phyloP scores from a whole-genome alignment of 2,797 vertebrate species.

The Brachyrhaphis roseni region DNA sequence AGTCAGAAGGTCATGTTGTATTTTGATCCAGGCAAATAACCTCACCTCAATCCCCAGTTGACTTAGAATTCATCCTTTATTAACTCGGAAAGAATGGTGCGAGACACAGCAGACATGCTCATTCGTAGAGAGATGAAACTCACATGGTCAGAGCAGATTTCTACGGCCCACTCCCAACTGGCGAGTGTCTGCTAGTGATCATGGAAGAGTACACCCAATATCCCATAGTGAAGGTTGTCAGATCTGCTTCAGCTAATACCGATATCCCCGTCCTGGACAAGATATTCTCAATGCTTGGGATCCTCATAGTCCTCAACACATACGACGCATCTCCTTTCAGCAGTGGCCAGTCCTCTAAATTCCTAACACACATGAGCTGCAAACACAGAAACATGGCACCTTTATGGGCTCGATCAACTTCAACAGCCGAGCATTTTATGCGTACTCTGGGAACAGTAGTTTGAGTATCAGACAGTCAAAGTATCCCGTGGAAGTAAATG shows the following conservation, averaged over 20 bases:
- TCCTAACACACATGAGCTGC: not conserved
- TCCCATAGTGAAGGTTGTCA: not conserved
- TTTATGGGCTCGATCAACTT: not conserved
- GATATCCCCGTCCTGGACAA: no score
- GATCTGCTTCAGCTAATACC: not conserved
- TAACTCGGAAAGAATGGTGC: constrained; percentile 7
- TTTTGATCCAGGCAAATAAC: constrained; percentile 26
- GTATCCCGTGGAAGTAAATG: not conserved
- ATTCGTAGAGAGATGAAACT: constrained; percentile 38
- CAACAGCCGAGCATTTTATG: not conserved
- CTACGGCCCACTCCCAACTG: not conserved
- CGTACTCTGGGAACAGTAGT: not conserved
- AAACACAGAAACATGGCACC: not conserved
- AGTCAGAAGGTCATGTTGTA: constrained; percentile 32
- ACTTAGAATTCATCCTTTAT: constrained; percentile 28
- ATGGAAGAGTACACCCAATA: not conserved
- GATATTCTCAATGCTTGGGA: no score
- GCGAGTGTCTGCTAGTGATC: not conserved
- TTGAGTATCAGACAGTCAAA: not conserved
- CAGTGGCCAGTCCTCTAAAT: not conserved
- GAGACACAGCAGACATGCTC: not conserved
- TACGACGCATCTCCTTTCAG: not conserved
- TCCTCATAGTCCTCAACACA: no score
- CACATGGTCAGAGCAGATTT: constrained; percentile 11
- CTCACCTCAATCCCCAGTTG: constrained; percentile 23